A percentile compares a stretch with the other conserved stretches of the same genome.
phyloP scores from a whole-genome alignment of 2,888 invertebrate genomes.

The Pocota personata region DNA sequence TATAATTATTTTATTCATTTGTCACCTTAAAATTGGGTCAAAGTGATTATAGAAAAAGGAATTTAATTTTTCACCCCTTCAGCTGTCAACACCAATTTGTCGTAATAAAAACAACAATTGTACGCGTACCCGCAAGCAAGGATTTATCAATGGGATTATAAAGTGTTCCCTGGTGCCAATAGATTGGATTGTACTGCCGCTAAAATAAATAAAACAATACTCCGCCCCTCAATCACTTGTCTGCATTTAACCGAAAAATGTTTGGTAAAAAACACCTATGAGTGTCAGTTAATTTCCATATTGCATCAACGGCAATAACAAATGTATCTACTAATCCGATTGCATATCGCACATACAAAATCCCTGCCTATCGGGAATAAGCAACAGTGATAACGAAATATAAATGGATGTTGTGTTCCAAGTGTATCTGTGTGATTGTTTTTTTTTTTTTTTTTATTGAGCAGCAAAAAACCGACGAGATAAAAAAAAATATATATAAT shows the following conservation, averaged over 20 bases:
- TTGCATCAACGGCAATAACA: conserved; percentile 32
- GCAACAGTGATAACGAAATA: conserved; percentile 57
- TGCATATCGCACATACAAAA: conserved; percentile 33
- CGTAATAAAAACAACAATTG: background rate
- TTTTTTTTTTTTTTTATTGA: background rate
- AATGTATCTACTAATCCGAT: conserved; percentile 39
- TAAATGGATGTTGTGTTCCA: conserved; percentile 6
- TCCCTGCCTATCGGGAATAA: conserved; percentile 31
- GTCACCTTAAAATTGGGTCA: conserved; percentile 40
- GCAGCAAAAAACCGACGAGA: conserved; percentile 5
- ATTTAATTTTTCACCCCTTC: background rate
- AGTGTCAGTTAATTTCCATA: conserved; percentile 28
- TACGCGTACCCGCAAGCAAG: background rate
- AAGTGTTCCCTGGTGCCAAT: conserved; percentile 27
- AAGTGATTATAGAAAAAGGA: background rate
- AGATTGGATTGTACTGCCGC: conserved; percentile 5
- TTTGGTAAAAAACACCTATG: conserved; percentile 20
- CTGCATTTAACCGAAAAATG: conserved; percentile 8
- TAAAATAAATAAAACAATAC: conserved; percentile 11
- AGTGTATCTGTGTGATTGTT: conserved; percentile 35
- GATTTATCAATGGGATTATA: conserved; percentile 24
- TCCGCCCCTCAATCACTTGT: background rate
- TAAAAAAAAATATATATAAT: conserved; percentile 13
- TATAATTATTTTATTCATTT: too few species aligned
- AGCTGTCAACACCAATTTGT: conserved; percentile 23